Evolutionary conservation across 2,113 vertebrate genomes (phyloP), one percentile per base, ranked within the genome.

Genomic region (Jaculus jaculus): DNA sequence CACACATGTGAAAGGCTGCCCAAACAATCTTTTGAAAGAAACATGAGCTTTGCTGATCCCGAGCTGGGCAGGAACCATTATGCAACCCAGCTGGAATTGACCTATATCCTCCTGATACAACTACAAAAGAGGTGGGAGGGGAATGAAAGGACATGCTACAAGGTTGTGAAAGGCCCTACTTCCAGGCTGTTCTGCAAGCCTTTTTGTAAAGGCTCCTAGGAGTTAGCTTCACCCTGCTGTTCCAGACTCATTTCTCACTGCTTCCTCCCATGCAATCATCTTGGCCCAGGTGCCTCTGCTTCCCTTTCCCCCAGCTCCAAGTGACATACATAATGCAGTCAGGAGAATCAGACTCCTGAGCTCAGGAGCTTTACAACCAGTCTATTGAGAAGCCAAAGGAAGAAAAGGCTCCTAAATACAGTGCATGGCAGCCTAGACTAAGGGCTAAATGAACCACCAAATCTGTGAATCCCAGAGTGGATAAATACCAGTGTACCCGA

Each of bases 71-170:
- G 87, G 89, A 77, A 58, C 60, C 60, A 77, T 87, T 81, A 61
- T 84, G 79, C 87, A 74, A 90, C 82, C 28, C 73, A 93, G 78
- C 78, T 94, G 90, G 85, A 92, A 90, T 95, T 87, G 93, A 91
- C 90, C 61, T 71, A 83, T 94, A 84, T 65, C 78, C 73, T 93
- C 74, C 73, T 75, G 63, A 79, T 71, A 77, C 95, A 95, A 89
- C 63, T 68, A 79, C 83, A 88, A 89, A 26, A 23, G 72, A 90
- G 63, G 84, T 58, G 32, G 21, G 60, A 95, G 17, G 51, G 39
- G 81, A 94, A 74, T 63, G 83, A 74, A 94, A 26, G 37, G 75
- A 85, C 75, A 86, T 68, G 74, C 8, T 3, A 54, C 60, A 65
- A 28, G 39, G 18, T 21, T 72, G 61, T 74, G 24, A 83, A 92